These are phyloP conservation scores for Drosophila oshimai DNA, from an alignment of 1,140 invertebrate species.

Conservation along the genomic window DNA sequence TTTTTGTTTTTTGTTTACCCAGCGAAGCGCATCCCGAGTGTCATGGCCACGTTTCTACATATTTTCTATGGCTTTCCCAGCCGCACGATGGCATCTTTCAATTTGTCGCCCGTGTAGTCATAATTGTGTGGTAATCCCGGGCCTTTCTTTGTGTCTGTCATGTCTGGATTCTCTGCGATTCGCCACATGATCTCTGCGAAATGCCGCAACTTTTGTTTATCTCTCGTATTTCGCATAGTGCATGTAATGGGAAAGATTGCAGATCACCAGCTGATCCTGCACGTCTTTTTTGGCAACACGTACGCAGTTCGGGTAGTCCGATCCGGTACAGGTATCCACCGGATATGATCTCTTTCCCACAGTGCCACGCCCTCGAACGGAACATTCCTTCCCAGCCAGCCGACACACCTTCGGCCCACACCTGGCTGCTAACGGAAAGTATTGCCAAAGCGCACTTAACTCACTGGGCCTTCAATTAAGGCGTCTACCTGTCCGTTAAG, in stretches of 20 bases:
- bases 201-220: conserved; percentile 28
- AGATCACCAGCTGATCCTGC: conserved; percentile 12
- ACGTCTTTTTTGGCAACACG: conserved; percentile 35
- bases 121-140: conserved; percentile 58
- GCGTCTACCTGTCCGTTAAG: conserved; percentile 66
- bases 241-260: conserved; percentile 21
- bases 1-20: not conserved
- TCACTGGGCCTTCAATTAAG: conserved; percentile 34
- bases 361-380: not conserved
- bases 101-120: conserved; percentile 61
- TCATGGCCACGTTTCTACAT: conserved; percentile 54
- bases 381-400: conserved; percentile 25
- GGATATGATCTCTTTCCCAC: conserved; percentile 20
- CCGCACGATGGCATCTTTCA: conserved; percentile 54
- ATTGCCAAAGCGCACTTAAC: conserved; percentile 57
- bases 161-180: conserved; percentile 10
- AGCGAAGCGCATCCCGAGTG: conserved; percentile 56
- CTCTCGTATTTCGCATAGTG: conserved; percentile 20
- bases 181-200: conserved; percentile 22
- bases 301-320: conserved; percentile 5
- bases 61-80: conserved; percentile 53
- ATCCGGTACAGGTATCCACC: too few relatives aligned
- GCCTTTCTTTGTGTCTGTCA: conserved; percentile 38
- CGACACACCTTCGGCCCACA: conserved; percentile 35
- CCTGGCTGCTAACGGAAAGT: conserved; percentile 37